Percentiles rank a stretch among this genome's conserved stretches.
Conservation (phyloP, 2,113 vertebrate species). For the Willisornis vidua region DNA sequence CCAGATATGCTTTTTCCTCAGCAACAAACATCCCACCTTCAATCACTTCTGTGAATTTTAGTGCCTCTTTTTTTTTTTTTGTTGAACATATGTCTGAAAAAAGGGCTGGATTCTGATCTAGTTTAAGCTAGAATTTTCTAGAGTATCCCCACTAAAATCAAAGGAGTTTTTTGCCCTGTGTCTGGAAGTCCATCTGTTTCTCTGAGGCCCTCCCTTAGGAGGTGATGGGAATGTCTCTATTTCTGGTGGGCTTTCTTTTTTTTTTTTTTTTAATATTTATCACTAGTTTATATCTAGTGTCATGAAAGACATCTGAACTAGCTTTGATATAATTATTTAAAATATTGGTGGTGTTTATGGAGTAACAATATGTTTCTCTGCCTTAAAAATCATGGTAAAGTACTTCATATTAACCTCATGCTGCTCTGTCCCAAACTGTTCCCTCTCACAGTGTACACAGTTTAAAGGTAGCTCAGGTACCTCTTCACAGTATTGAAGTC, state of each 20-base stretch:
- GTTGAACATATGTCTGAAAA: neutral
- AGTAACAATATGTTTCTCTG: neutral
- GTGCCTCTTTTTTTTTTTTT: neutral
- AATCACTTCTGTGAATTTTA: neutral
- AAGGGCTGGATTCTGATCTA: neutral
- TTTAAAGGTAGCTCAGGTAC: neutral
- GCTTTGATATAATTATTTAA: neutral
- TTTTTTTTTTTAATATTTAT: neutral
- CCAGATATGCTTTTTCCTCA: neutral
- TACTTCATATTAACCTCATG: neutral
- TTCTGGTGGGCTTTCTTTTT: neutral
- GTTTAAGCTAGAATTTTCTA: neutral
- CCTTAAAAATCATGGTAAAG: neutral
- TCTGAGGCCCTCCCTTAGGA: neutral
- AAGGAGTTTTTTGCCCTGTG: neutral
- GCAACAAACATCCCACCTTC: neutral
- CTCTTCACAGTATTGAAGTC: neutral
- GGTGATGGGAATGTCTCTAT: neutral
- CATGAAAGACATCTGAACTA: neutral
- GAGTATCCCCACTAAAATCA: neutral
- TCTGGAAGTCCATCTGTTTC: neutral
- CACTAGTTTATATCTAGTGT: neutral
- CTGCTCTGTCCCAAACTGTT: neutral
- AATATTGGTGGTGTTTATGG: neutral
- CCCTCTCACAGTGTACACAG: rapidly evolving